A percentile compares a stretch with the other conserved stretches of the same genome.
Conservation (phyloP, 2,113 vertebrate species). For the Penelope pileata region DNA sequence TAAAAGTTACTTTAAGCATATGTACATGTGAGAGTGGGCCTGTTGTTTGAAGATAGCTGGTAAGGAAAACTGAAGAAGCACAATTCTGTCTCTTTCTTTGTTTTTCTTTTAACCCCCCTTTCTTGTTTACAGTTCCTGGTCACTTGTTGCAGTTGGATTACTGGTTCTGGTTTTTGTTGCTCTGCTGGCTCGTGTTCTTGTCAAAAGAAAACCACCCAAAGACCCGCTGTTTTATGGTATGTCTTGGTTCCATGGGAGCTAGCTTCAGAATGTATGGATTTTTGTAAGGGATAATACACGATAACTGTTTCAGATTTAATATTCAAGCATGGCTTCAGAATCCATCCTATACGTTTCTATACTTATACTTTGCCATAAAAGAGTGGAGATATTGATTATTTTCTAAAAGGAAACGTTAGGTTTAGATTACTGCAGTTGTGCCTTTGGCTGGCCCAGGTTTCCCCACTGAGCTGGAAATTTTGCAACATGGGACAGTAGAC, state of each 20-base stretch:
- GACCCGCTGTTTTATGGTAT: constrained; percentile 92
- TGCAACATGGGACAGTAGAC: neutral
- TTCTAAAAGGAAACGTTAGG: neutral
- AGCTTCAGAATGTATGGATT: neutral
- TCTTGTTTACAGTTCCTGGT: constrained; percentile 80
- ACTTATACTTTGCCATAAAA: neutral
- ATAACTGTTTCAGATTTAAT: neutral
- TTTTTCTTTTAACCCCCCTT: neutral
- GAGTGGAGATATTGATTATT: neutral
- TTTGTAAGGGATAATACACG: neutral
- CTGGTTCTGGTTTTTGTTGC: constrained; percentile 81
- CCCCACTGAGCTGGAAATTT: neutral
- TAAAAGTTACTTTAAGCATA: neutral
- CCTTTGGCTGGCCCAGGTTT: neutral
- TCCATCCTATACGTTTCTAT: neutral
- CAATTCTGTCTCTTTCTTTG: neutral
- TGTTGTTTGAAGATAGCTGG: neutral
- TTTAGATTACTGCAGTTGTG: neutral
- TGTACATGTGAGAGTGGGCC: neutral
- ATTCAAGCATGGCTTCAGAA: neutral
- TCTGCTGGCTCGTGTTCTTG: constrained; percentile 77
- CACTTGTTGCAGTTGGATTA: constrained; percentile 79
- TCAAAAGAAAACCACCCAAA: constrained; percentile 85
- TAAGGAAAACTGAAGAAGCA: neutral
- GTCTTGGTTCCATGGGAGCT: neutral